Evolutionary conservation across 1,140 invertebrate genomes (phyloP).

Genomic region (Leptinotarsa undecemlineata): DNA sequence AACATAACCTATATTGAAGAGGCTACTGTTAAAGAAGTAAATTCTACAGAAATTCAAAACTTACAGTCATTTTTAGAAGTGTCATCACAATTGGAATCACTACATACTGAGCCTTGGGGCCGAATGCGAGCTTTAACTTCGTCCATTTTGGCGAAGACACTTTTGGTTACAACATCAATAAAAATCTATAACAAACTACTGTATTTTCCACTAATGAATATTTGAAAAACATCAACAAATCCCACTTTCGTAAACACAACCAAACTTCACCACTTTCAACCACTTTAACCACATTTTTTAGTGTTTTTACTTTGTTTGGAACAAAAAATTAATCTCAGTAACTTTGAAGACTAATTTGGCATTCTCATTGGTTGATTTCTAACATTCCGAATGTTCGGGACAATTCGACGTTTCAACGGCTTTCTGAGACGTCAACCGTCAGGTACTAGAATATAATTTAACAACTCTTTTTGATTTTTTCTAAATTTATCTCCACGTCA

Average conservation of each 20-base stretch:
- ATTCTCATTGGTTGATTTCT: conserved; percentile 39
- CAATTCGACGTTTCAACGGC: conserved; percentile 1
- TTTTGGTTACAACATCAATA: conserved; percentile 47
- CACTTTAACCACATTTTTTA: conserved; percentile 44
- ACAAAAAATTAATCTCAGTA: conserved; percentile 44
- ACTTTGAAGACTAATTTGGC: conserved; percentile 44
- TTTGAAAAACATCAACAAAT: conserved; percentile 32
- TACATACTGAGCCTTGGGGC: conserved; percentile 50
- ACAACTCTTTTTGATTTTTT: not conserved
- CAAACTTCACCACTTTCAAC: conserved; percentile 34
- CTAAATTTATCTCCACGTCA: not conserved
- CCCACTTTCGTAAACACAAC: conserved; percentile 13
- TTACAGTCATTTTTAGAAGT: conserved; percentile 45
- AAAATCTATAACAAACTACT: conserved; percentile 30
- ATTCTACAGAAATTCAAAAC: conserved; percentile 10
- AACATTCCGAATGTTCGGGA: not conserved
- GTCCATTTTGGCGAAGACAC: conserved; percentile 52
- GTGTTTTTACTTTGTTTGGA: conserved; percentile 46
- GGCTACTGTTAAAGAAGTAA: not conserved
- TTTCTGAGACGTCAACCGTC: conserved; percentile 2
- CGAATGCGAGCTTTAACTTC: conserved; percentile 48
- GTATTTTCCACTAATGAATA: conserved; percentile 22
- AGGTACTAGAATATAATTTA: not conserved
- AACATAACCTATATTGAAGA: conserved; percentile 46
- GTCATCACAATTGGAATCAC: conserved; percentile 51